A percentile compares a stretch with the other conserved stretches of the same genome.
Evolutionary conservation across 1,140 invertebrate genomes (phyloP).

Genomic region (Drosophila ficusphila): DNA sequence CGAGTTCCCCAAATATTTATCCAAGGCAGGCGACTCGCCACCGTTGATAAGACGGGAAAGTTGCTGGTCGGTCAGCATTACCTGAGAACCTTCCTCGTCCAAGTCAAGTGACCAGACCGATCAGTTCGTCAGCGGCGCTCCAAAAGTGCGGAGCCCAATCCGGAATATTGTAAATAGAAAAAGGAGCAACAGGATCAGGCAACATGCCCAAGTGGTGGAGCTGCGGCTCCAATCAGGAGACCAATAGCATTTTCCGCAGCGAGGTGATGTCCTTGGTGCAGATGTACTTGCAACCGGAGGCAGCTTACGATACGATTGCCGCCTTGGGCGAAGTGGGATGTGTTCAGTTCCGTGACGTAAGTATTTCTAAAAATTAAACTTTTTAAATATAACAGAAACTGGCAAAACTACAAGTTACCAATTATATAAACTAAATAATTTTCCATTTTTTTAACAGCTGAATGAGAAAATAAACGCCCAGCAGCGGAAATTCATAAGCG

Average conservation of each 20-base stretch:
- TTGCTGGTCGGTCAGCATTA: slow-evolving; percentile 22
- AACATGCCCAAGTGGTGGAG: slow-evolving; percentile 46
- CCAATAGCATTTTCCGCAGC: slow-evolving; percentile 91
- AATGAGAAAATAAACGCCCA: slow-evolving; percentile 92
- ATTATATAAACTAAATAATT: too few species aligned
- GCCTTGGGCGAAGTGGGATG: slow-evolving; percentile 94
- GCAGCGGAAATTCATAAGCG: slow-evolving; percentile 93
- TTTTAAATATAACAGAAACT: too few species aligned
- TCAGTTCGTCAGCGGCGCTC: slow-evolving; percentile 53
- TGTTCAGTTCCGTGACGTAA: slow-evolving; percentile 95
- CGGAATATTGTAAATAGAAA: slow-evolving; percentile 2
- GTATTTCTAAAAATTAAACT: too few species aligned
- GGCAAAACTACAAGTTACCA: too few species aligned
- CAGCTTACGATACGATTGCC: slow-evolving; percentile 94
- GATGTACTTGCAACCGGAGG: slow-evolving; percentile 95
- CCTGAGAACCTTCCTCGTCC: slow-evolving; percentile 34
- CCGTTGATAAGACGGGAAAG: slow-evolving; percentile 55
- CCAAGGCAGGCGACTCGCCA: slow-evolving; percentile 36
- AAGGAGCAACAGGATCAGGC: slow-evolving; percentile 9
- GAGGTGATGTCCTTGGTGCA: slow-evolving; percentile 94
- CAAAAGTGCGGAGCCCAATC: slow-evolving; percentile 19
- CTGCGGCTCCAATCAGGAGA: slow-evolving; percentile 82
- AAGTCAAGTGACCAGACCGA: slow-evolving; percentile 70
- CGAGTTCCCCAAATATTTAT: slow-evolving; percentile 51
- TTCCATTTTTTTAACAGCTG: slow-evolving; percentile 85